Percentiles rank a stretch among this genome's conserved stretches.
Conservation (phyloP, 2,888 invertebrate species). For the Drosophila trichaetosa region DNA sequence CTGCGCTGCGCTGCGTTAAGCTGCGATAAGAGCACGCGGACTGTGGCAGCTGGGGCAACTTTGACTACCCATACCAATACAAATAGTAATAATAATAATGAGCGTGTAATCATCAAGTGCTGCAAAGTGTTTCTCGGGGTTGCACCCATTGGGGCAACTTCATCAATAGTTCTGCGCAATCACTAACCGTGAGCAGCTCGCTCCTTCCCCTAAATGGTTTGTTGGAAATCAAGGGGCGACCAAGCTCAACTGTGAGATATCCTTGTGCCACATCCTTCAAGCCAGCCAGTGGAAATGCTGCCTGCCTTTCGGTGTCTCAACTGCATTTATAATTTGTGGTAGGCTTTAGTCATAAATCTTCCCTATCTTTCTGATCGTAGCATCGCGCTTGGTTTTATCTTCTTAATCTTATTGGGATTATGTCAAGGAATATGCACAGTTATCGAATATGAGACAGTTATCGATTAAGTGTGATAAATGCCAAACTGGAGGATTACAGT, state of each 20-base stretch:
- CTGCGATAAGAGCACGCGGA: conserved; percentile 6
- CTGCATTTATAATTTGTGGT: background rate
- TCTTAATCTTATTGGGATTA: too few relatives aligned
- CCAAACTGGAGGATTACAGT: too few relatives aligned
- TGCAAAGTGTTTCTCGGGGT: conserved; percentile 15
- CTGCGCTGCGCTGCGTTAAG: conserved; percentile 10
- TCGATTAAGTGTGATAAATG: too few relatives aligned
- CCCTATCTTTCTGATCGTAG: too few relatives aligned
- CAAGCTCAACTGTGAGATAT: background rate
- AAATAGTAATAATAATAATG: conserved; percentile 13
- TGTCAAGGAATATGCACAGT: too few relatives aligned
- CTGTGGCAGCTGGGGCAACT: conserved; percentile 24
- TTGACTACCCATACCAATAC: conserved; percentile 1
- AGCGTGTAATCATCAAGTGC: conserved; percentile 19
- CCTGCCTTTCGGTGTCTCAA: background rate
- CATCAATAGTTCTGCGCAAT: background rate
- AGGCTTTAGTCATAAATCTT: background rate
- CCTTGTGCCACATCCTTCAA: background rate
- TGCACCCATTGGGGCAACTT: background rate
- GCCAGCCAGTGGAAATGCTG: background rate
- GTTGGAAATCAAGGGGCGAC: background rate
- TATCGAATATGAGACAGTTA: too few relatives aligned
- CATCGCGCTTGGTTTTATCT: too few relatives aligned
- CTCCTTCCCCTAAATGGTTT: background rate
- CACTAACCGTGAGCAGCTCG: background rate